These are phyloP conservation scores for Ramphastos sulfuratus DNA, from an alignment of 2,113 vertebrate genomes.

Conservation along the genomic window DNA sequence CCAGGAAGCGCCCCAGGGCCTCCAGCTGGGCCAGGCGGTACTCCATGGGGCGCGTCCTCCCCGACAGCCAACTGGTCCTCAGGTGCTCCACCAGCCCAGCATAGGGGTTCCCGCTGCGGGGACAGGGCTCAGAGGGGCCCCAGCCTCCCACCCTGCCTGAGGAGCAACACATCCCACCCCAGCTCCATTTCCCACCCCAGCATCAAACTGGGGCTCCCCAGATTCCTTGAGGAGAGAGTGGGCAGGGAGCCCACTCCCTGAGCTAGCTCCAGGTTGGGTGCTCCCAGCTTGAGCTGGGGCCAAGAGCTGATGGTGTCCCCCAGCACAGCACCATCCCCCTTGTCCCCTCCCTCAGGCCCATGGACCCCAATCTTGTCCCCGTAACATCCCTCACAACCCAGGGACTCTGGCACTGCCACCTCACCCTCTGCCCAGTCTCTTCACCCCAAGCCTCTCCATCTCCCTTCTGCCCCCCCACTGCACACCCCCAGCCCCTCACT, in stretches of 20 bases:
- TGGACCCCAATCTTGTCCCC: background rate
- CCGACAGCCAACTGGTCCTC: conserved; percentile 40
- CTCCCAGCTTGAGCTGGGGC: background rate
- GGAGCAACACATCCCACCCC: too few species aligned
- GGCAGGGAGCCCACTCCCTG: background rate
- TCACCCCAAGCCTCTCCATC: background rate
- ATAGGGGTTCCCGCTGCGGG: background rate
- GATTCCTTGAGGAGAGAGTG: background rate
- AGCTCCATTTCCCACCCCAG: background rate
- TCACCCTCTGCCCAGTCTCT: background rate
- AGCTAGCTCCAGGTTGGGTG: too few species aligned
- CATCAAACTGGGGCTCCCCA: background rate
- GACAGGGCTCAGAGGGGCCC: accelerated
- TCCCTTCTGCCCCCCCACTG: background rate
- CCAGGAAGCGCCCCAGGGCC: conserved; percentile 76
- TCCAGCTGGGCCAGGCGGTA: conserved; percentile 80
- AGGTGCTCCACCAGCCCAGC: background rate
- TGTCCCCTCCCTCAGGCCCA: background rate
- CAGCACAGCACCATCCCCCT: background rate
- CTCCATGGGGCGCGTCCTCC: conserved; percentile 68
- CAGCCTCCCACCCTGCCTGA: too few species aligned
- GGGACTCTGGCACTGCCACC: background rate
- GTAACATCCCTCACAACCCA: background rate
- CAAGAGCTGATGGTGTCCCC: background rate
- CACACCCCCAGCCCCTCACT: background rate